Evolutionary conservation across 1,140 invertebrate species (phyloP), one percentile per base, ranked within the genome.

Genomic region (Drosophila gunungcola): DNA sequence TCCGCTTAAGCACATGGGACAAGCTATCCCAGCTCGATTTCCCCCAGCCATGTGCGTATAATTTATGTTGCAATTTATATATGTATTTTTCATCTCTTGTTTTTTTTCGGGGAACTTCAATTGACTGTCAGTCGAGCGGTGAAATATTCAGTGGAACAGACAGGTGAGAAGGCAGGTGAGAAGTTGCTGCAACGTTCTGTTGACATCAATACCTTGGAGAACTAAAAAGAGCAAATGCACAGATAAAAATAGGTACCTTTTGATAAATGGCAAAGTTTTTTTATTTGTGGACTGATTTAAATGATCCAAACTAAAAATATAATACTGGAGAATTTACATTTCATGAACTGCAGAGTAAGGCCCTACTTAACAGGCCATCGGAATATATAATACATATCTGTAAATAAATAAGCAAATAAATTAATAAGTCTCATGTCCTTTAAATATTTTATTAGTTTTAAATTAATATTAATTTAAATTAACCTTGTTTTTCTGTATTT

Each of bases 51-150:
- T 53, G 55, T 76, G 83, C 79, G 75, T 89, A 80, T 79, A 83
- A 83, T 83, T 83, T 83, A 89, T 83, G 72, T 76, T 77, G 72
- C 72, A 83, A 88, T 88, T 80, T 89, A 88, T 80, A 83, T 73
- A 62, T 83, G 64, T 58, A 57, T 52, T 25, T 53, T 78, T 75
- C 45, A 64, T 67, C 39, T 64, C 56, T 34, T 1, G 9, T 9
- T 21, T n/a, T 29, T 38, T 32, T 32, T 38, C 11, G 25, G 29
- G 41, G 53, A 68, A 74, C 73, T 83, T 45, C 74, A 79, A 86
- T 89, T 78, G 83, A 88, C 75, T 85, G 67, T 32, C 80, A 75
- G 43, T 69, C 38, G 29, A 52, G 53, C 7, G 43, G 53, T 53
- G 27, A 38, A 49, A 46, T 36, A 53, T 72, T 70, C 29, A 39